Evolutionary conservation across 2,113 vertebrate species (phyloP), one percentile per base, ranked within the genome.

Genomic region (Tapirus terrestris): DNA sequence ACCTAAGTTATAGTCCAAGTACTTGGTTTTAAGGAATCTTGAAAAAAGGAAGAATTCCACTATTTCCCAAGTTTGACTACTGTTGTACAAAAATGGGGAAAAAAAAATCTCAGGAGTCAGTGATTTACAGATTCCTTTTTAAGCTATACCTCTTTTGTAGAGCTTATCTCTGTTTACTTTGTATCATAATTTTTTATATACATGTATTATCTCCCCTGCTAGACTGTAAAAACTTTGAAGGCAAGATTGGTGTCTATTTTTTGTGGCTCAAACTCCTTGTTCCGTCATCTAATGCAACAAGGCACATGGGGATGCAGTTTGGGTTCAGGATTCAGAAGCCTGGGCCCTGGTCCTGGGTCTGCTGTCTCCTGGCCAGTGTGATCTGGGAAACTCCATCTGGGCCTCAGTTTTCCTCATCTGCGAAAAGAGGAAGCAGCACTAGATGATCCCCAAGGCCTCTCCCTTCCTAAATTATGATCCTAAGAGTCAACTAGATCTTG

Each of bases 1-100:
- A 93, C 68, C 60, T 75, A 82, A 92, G 65, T 93, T 89, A 53
- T 58, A 76, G 72, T 92, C 79, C 86, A 91, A 94, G 84, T 39
- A 75, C 58, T 85, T 80, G 70, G n/a, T 94, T 95, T 97, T 53
- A n/a, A 96, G 89, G 80, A 96, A 90, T 94, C 80, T 68, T 94
- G 73, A 36, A 83, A 85, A 94, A 88, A 77, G 48, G 48, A 90
- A n/a, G 60, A 76, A 90, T 79, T 51, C 93, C 51, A 45, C 58
- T 51, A 27, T 70, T 94, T 84, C 70, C 81, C 39, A 87, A 82
- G 51, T 93, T 83, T 95, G 18, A 58, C 75, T 43, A 79, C n/a
- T 21, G 20, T 84, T 83, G 9, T 65, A 17, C 4, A 31, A 72
- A 86, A 85, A 56, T 56, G 25, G 5, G 21, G 63, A 43, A 68